Conservation (phyloP, 2,888 invertebrate species). For the Drosophila maculinotata region DNA sequence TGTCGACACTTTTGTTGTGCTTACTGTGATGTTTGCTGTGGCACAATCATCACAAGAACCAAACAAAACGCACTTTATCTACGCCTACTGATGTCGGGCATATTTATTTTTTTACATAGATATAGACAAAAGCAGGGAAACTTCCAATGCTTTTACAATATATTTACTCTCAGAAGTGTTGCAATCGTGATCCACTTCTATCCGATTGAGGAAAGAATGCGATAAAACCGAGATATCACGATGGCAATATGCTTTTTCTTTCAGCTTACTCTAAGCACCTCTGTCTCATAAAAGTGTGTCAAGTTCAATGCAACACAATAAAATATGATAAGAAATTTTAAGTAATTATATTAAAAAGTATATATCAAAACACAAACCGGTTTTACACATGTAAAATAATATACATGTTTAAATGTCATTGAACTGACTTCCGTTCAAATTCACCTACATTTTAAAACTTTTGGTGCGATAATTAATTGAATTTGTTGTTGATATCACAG, state of each 20-base stretch:
- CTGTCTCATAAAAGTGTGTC: constrained; percentile 13
- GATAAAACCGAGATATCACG: no score
- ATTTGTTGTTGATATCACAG: constrained; percentile 5
- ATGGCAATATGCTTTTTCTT: no score
- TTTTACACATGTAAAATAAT: constrained; percentile 1
- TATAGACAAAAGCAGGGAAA: no score
- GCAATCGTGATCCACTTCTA: no score
- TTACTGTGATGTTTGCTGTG: constrained; percentile 7
- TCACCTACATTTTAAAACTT: constrained; percentile 8
- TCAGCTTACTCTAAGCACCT: no score
- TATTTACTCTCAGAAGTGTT: no score
- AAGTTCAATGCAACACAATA: constrained; percentile 30
- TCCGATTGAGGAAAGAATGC: no score
- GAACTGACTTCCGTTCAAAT: constrained; percentile 51
- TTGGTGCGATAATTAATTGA: constrained; percentile 6
- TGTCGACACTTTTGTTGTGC: constrained; percentile 29
- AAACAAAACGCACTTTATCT: constrained; percentile 28
- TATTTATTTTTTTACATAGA: constrained; percentile 2
- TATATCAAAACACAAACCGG: constrained; percentile 24
- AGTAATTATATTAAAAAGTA: constrained; percentile 11
- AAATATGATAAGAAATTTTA: constrained; percentile 8
- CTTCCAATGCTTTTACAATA: no score
- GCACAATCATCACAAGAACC: not conserved
- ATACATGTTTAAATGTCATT: constrained; percentile 32
- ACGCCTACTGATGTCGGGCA: not conserved